A percentile compares a stretch with the other conserved stretches of the same genome.
phyloP scores from a whole-genome alignment of 92 coral and sea anemone species.

The Siderastrea radians region DNA sequence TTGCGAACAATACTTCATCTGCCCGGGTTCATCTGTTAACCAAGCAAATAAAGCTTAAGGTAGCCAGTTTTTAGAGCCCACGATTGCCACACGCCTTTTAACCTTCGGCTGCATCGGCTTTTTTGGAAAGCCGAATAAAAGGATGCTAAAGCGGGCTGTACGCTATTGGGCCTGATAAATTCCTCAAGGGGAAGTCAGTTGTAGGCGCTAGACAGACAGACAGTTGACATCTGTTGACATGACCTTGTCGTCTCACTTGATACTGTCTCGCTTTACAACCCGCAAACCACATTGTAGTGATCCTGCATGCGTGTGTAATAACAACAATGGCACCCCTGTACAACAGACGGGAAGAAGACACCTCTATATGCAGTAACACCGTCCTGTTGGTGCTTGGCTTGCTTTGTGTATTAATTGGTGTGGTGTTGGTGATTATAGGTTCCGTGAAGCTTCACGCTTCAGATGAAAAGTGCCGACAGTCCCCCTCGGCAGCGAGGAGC shows the following conservation, averaged over 20 bases:
- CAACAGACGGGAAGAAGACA: constrained; percentile 18
- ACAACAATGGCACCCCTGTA: constrained; percentile 1
- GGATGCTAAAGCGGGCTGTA: too few species aligned
- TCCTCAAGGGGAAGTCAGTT: too few species aligned
- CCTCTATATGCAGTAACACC: constrained; percentile 6
- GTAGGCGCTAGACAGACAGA: background rate
- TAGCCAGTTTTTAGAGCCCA: too few species aligned
- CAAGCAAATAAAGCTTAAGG: too few species aligned
- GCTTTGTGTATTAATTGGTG: constrained; percentile 14
- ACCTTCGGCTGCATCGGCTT: too few species aligned
- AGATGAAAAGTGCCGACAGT: background rate
- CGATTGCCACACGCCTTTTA: too few species aligned
- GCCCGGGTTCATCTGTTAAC: too few species aligned
- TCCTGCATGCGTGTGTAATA: background rate
- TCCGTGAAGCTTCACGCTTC: constrained; percentile 8
- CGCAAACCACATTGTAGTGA: constrained; percentile 14
- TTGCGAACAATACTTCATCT: too few species aligned
- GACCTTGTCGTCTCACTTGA: constrained; percentile 22
- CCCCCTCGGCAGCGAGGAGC: background rate
- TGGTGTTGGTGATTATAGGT: constrained; percentile 40
- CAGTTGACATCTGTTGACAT: constrained; percentile 25
- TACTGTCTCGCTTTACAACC: constrained; percentile 2
- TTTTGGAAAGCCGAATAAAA: too few species aligned
- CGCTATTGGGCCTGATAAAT: too few species aligned
- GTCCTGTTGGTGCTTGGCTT: constrained; percentile 12